Base-by-base conservation (phyloP, 2,113 vertebrate species). In the Petaurus breviceps region DNA sequence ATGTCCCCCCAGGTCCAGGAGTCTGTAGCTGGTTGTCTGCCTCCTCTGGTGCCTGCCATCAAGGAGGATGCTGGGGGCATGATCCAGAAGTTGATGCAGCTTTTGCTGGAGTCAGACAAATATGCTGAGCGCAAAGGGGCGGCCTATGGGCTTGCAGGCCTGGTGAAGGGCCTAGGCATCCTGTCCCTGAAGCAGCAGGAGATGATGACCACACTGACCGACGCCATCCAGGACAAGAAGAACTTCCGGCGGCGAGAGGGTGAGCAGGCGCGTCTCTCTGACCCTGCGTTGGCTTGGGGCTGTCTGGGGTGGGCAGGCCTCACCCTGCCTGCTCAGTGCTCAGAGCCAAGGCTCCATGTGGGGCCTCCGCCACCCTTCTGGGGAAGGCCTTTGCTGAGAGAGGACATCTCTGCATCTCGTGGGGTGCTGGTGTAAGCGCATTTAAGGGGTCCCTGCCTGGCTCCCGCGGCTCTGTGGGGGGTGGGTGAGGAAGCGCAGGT, bases 191-290 rank as follows among this genome's bases (percentile, higher is more conserved):
- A 99, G 97, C 99, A 99, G 98, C 99, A 99, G 98, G 99, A 99
- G 90, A 99, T 99, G 98, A 99, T 99, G 99, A 98, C 99, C 92
- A 99, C 99, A 0, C 98, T 99, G 92, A 99, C 99, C 0, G 99
- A 99, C 9, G 99, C 99, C 96, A 99, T 99, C 97, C 99, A 99
- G 98, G 99, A 99, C 98, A 99, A 99, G 99, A 99, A 99, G 98
- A 99, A 99, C 98, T 99, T 99, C 97, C 99, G 99, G 90, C 99
- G 99, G 43, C 99, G 99, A 97, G 99, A 99, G 96, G 99, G 99
- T 99, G 96, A 98, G 98, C 92, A 37, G 68, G n/a, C 7, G 19
- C 31, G 26, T 68, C 57, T 25, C 49, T 92, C 90, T 94, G 90
- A 11, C 28, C 37, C 57, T 14, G 31, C 6, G 11, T 37, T 68